Evolutionary conservation across 2,888 invertebrate genomes (phyloP), one percentile per base, ranked within the genome.

Genomic region (Amphipyra tragopoginis): DNA sequence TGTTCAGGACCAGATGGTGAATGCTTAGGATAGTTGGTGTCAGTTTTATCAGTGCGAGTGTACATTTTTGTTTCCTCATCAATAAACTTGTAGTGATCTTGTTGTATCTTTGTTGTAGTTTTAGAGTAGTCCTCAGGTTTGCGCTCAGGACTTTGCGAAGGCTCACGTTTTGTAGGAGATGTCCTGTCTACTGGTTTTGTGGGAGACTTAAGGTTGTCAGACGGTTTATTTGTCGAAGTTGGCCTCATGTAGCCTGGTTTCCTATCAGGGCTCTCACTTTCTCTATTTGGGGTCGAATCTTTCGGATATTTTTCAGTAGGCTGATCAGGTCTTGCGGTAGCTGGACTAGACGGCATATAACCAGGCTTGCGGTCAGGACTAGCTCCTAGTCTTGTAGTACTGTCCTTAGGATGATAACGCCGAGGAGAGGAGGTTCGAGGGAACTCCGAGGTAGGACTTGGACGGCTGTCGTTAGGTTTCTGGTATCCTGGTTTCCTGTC

Each of bases 21-120:
- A 33, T 47, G 50, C 26, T 66, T 65, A 36, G 61, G 71, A 42
- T 63, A 60, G 29, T 73, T 68, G 14, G 54, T 61, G 15, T 83
- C 68, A 58, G 75, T 76, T 65, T 78, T 82, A 49, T 86, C 80
- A 48, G 54, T 78, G 9, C 79, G 85, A 29, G 87, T 85, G 53
- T 89, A 90, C 83, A 86, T 86, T 84, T 93, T 93, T 39, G 91
- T 92, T 86, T 93, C 93, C 77, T 92, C 93, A 42, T 92, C 92
- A 49, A 93, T 86, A 65, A 92, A 92, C 71, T 84, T 90, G 55
- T 91, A 90, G 64, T 92, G 89, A 54, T 93, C 89, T 75, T 91
- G 83, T 61, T 84, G 86, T 5, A 85, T 49, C 67, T 83, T 85
- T 13, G 69, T 80, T 3, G 60, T 53, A 0, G 77, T 77, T 67